Evolutionary conservation across 2,888 invertebrate species (phyloP), one percentile per base, ranked within the genome.

Genomic region (Drosophila paranaensis): DNA sequence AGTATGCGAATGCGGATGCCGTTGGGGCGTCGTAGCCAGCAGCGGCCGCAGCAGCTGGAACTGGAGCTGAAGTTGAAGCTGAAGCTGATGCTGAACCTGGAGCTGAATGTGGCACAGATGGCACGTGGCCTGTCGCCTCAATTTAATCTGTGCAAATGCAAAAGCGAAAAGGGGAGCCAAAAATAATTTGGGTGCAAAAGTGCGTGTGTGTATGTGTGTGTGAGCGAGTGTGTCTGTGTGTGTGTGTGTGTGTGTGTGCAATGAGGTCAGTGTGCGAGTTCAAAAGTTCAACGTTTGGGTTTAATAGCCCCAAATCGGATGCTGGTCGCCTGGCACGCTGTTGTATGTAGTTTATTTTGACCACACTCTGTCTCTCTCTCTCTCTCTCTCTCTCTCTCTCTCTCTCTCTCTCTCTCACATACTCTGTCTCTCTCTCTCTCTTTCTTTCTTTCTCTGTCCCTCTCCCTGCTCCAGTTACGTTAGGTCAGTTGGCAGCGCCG

Each of bases 211-310:
- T 48, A 35, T 62, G 55, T 54, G 5, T 50, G 16, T 48, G 16
- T 50, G 5, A 46, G 16, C 43, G 27, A 5, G 5, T 27, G 27
- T 27, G 3, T 27, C 51, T 54, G 5, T 50, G 16, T 48, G 27
- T 27, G 5, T 27, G 27, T 27, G 27, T 27, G 27, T 27, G 4
- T 42, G 6, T 11, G 64, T 61, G 66, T 61, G 67, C 80, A 87
- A 77, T 75, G 77, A 65, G 84, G 84, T 89, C 84, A 85, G 79
- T 73, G 81, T 69, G 68, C 77, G 89, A 89, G 84, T 85, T 85
- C 89, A 85, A 85, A 89, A 89, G 84, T 85, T 85, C 84, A 87
- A 42, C 72, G 25, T 54, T 63, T 67, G 65, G 58, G 85, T 68
- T 81, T 82, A 82, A 77, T 74, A 81, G 74, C 82, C 82, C 60